Percentiles rank a stretch among this genome's conserved stretches.
Conservation (phyloP, 2,888 invertebrate species). For the Anthophora plumipes region DNA sequence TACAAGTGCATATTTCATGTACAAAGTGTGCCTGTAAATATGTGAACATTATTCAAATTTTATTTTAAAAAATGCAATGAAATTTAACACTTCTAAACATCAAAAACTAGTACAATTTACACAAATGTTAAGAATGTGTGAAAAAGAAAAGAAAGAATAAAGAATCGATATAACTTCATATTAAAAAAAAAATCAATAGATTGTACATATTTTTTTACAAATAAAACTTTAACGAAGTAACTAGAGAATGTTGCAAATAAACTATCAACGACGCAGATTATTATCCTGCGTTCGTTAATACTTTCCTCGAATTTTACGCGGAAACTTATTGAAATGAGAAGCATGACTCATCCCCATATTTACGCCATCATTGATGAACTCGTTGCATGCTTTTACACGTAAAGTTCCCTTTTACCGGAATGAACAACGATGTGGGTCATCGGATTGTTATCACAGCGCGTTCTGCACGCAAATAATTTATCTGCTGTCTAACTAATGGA, state of each 20-base stretch:
- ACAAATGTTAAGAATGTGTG: background rate
- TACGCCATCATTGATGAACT: conserved; percentile 32
- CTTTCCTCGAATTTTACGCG: background rate
- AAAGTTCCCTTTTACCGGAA: conserved; percentile 27
- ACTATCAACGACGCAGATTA: background rate
- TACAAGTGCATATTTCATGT: background rate
- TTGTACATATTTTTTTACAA: too few species aligned
- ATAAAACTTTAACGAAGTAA: background rate
- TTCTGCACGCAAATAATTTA: conserved; percentile 40
- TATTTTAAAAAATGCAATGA: background rate
- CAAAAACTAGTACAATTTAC: too few species aligned
- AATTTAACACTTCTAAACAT: background rate
- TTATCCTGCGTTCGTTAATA: background rate
- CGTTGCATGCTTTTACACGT: conserved; percentile 15
- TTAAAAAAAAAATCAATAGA: too few species aligned
- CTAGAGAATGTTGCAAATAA: background rate
- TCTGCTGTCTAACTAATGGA: conserved; percentile 2
- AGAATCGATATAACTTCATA: too few species aligned
- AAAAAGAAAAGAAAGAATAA: too few species aligned
- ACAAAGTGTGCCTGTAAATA: background rate
- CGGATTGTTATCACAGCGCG: conserved; percentile 20
- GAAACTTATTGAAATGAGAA: conserved; percentile 79
- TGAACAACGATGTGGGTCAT: conserved; percentile 38
- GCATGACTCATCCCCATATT: conserved; percentile 48
- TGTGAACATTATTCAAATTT: background rate